Evolutionary conservation across 2,797 vertebrate genomes (phyloP).

Genomic region (Hydrophis major): DNA sequence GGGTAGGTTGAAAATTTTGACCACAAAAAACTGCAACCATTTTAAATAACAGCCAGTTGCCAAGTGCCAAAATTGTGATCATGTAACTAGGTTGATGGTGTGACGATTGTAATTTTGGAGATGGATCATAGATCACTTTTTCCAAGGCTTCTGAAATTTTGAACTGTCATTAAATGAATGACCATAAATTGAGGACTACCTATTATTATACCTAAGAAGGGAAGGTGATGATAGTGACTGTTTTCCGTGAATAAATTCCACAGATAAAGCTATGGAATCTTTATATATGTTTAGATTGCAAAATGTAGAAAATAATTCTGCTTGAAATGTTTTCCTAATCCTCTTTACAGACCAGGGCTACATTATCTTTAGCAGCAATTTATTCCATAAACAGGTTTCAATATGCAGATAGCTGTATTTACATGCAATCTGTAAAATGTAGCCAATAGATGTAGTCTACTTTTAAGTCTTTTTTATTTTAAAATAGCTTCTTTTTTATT

Average conservation of each 20-base stretch:
- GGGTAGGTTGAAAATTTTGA: neutral
- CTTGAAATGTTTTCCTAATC: neutral
- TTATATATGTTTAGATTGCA: neutral
- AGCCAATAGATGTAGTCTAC: neutral
- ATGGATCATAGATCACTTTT: neutral
- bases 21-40: neutral
- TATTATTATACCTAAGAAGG: neutral
- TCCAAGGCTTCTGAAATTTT: neutral
- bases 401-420: neutral
- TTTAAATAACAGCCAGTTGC: neutral
- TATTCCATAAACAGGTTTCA: neutral
- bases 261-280: neutral
- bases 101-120: neutral
- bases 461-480: neutral
- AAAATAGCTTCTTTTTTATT: neutral
- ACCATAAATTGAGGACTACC: neutral
- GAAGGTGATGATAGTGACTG: neutral
- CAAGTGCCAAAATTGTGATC: neutral
- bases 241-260: neutral
- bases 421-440: neutral
- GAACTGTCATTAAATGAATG: neutral
- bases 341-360: neutral
- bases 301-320: neutral
- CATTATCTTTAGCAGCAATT: neutral
- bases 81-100: neutral